Conservation (phyloP, 2,113 vertebrate genomes). For the Hyaena hyaena region DNA sequence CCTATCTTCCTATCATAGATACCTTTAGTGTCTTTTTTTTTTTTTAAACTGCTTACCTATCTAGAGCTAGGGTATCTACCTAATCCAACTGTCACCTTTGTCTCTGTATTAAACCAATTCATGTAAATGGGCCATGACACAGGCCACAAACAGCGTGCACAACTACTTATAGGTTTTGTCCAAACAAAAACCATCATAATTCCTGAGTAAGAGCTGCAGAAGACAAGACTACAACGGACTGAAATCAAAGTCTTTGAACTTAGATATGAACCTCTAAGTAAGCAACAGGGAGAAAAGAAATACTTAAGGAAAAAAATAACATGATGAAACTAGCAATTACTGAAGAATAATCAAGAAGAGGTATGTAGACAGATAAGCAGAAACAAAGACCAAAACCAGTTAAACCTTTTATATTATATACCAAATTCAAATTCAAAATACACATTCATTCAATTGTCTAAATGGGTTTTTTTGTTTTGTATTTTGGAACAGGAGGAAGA, state of each 20-base stretch:
- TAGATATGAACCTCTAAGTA: not conserved
- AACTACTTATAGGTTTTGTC: not conserved
- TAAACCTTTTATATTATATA: not conserved
- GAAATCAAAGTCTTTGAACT: not conserved
- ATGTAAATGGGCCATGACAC: not conserved
- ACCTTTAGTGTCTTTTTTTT: not conserved
- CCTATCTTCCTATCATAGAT: not conserved
- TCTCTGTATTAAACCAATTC: not conserved
- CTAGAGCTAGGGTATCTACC: not conserved
- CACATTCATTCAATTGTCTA: not conserved
- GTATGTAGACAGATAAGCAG: not conserved
- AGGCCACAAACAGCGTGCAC: not conserved
- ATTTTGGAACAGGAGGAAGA: not conserved
- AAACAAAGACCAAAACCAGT: not conserved
- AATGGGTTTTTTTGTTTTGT: not conserved
- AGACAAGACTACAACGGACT: not conserved
- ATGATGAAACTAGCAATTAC: constrained; percentile 5
- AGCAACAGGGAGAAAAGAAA: not conserved
- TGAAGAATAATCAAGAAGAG: not conserved
- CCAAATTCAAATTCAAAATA: not conserved
- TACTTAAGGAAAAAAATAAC: not conserved
- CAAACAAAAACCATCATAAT: not conserved
- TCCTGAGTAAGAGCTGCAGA: not conserved
- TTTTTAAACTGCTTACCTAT: not conserved
- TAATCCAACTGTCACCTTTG: not conserved